Percentiles rank a stretch among this genome's conserved stretches.
Evolutionary conservation across 2,797 vertebrate species (phyloP).

Genomic region (Pangasius macronema): DNA sequence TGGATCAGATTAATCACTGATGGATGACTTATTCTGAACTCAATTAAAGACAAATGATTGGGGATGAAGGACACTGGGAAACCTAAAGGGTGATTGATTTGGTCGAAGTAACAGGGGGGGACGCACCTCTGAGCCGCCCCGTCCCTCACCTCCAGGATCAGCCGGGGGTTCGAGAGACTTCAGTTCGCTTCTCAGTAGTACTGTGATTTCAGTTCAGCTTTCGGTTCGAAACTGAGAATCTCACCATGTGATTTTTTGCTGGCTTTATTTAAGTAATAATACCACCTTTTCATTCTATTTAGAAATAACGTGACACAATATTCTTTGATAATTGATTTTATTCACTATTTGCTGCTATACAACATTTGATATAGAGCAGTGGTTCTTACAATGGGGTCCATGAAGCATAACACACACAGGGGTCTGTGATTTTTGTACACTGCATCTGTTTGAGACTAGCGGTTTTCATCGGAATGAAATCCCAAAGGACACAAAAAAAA

Average conservation of each 20-base stretch:
- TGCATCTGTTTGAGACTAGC: background rate
- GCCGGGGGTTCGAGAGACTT: slow-evolving; percentile 64
- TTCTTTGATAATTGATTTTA: background rate
- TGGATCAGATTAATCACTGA: slow-evolving; percentile 81
- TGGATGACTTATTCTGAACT: slow-evolving; percentile 81
- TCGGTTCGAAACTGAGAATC: background rate
- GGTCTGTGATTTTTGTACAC: background rate
- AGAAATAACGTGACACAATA: background rate
- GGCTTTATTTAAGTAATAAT: background rate
- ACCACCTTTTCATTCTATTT: background rate
- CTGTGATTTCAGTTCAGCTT: background rate
- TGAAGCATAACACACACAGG: background rate
- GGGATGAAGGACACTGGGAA: slow-evolving; percentile 68
- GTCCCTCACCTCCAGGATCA: slow-evolving; percentile 59
- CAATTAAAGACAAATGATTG: slow-evolving; percentile 82
- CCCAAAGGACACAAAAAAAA: background rate
- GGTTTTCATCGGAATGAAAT: background rate
- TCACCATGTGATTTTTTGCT: background rate
- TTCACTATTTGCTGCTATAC: background rate
- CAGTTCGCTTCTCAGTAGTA: background rate
- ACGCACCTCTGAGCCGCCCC: slow-evolving; percentile 71
- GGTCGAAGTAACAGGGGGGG: slow-evolving; percentile 66
- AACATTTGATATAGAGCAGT: no score
- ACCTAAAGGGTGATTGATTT: slow-evolving; percentile 79
- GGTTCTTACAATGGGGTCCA: background rate